phyloP scores from a whole-genome alignment of 2,888 invertebrate species.

The Cosmia trapezina region DNA sequence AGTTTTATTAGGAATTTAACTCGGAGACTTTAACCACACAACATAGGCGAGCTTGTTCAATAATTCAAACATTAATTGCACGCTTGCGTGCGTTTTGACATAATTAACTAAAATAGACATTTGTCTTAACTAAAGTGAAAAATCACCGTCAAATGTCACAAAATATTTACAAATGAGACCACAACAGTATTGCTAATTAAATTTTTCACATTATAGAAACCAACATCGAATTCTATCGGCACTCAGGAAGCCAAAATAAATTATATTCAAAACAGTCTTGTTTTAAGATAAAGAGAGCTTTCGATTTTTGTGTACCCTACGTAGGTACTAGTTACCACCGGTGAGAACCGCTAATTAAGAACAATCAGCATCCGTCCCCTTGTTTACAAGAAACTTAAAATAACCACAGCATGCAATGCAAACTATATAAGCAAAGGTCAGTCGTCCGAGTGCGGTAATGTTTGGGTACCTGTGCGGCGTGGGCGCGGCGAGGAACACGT shows the following conservation, averaged over 20 bases:
- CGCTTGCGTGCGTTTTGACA: no score
- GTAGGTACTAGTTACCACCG: neutral
- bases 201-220: neutral
- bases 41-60: constrained; percentile 1
- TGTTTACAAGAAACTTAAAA: constrained; percentile 25
- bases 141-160: neutral
- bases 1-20: constrained; percentile 13
- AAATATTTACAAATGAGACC: neutral
- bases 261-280: neutral
- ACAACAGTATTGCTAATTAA: neutral
- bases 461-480: constrained; percentile 80
- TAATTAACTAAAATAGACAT: constrained; percentile 9
- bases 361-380: neutral
- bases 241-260: neutral
- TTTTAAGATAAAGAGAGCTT: no score
- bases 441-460: neutral
- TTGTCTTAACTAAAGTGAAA: neutral
- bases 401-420: neutral
- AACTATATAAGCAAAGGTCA: constrained; percentile 12
- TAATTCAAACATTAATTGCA: neutral
- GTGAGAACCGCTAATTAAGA: neutral
- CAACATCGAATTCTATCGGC: no score
- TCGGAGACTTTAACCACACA: neutral
- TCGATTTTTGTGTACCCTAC: neutral
- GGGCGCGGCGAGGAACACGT: constrained; percentile 85